These are phyloP conservation scores for Desmophyllum pertusum DNA, from an alignment of 92 coral and sea anemone genomes.

Conservation along the genomic window DNA sequence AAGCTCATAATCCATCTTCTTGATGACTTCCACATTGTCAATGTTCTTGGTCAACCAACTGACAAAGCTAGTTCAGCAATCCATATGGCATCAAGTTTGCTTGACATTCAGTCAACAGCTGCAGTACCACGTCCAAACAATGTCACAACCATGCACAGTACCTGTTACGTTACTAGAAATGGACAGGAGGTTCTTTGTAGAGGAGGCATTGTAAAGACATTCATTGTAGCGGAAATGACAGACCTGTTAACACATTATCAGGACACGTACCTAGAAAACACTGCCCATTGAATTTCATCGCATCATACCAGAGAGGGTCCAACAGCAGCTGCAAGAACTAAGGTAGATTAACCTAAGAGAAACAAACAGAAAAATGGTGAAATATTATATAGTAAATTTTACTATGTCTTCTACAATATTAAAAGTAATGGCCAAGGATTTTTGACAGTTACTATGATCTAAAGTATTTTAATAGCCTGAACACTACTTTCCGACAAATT, in stretches of 20 bases:
- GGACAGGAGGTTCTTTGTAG: not conserved
- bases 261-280: not conserved
- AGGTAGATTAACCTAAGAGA: not conserved
- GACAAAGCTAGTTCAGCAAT: not conserved
- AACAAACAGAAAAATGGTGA: not conserved
- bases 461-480: too few relatives aligned
- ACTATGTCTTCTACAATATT: too few relatives aligned
- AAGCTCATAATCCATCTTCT: not conserved
- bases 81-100: not conserved
- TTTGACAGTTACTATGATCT: not conserved
- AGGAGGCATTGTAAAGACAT: not conserved
- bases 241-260: not conserved
- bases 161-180: not conserved
- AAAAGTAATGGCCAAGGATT: too few relatives aligned
- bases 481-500: too few relatives aligned
- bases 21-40: not conserved
- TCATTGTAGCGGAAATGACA: not conserved
- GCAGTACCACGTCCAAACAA: not conserved
- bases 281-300: not conserved
- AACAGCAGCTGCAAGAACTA: not conserved
- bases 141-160: not conserved
- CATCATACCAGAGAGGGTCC: not conserved
- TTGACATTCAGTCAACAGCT: not conserved
- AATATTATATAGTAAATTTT: not conserved
- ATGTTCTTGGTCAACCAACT: not conserved